Evolutionary conservation across 2,888 invertebrate species (phyloP).

Genomic region (Drosophila putrida): DNA sequence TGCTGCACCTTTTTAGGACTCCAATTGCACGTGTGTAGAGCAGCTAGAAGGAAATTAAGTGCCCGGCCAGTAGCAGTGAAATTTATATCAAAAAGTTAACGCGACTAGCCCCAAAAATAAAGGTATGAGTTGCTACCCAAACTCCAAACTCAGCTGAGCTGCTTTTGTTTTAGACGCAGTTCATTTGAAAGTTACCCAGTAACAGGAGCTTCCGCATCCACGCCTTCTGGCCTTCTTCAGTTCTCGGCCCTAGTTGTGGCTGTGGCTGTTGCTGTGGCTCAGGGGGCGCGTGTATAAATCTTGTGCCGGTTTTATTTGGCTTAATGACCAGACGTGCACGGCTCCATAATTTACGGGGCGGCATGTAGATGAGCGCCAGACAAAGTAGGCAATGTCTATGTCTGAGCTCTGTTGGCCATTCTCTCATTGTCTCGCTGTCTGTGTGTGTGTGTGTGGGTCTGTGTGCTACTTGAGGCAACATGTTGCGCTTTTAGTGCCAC

Average conservation of each 20-base stretch:
- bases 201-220: constrained; percentile 43
- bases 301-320: constrained; percentile 84
- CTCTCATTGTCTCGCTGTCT: constrained; percentile 1
- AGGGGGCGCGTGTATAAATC: constrained; percentile 79
- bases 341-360: constrained; percentile 81
- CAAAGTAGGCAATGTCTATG: constrained; percentile 72
- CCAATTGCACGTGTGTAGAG: constrained; percentile 48
- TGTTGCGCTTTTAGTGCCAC: constrained; percentile 74
- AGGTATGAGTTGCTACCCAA: constrained; percentile 6
- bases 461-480: constrained; percentile 71
- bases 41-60: constrained; percentile 64
- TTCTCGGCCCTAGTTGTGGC: constrained; percentile 20
- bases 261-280: constrained; percentile 32
- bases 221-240: constrained; percentile 15
- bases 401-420: constrained; percentile 33
- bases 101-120: constrained; percentile 47
- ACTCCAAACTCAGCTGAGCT: constrained; percentile 20
- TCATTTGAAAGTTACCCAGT: constrained; percentile 66
- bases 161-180: constrained; percentile 57
- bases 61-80: constrained; percentile 54
- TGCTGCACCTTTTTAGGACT: constrained; percentile 42
- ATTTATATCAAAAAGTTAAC: constrained; percentile 76
- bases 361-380: constrained; percentile 74
- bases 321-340: constrained; percentile 84
- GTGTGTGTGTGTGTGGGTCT: constrained; percentile 12